Percentiles rank a stretch among this genome's conserved stretches.
phyloP scores from a whole-genome alignment of 1,140 invertebrate genomes.

The Sweltsa coloradensis region DNA sequence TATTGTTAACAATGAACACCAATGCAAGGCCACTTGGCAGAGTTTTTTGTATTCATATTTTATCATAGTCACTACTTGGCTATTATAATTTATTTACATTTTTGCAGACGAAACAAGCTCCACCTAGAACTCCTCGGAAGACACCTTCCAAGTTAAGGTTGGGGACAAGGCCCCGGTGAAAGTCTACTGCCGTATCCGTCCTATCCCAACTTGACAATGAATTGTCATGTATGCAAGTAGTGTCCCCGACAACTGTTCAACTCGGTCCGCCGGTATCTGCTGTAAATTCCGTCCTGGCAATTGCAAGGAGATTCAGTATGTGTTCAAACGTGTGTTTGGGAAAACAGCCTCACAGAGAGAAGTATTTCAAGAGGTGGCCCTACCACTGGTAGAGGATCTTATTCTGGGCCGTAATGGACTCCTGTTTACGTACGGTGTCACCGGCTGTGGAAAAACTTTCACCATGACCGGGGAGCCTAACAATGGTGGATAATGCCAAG shows the following conservation, averaged over 20 bases:
- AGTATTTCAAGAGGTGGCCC: conserved; percentile 72
- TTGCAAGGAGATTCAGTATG: conserved; percentile 59
- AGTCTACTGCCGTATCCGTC: conserved; percentile 73
- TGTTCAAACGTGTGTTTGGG: conserved; percentile 77
- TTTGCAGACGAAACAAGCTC: no score
- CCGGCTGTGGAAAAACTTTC: conserved; percentile 91
- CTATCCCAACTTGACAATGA: conserved; percentile 56
- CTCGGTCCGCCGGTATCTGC: conserved; percentile 52
- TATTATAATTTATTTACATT: no score
- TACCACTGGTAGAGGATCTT: conserved; percentile 73
- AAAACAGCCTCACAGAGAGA: conserved; percentile 63
- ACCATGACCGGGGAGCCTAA: conserved; percentile 77
- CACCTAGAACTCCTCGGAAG: conserved; percentile 8
- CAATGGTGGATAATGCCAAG: conserved; percentile 80
- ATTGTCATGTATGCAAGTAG: conserved; percentile 54
- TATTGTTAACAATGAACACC: no score
- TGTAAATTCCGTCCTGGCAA: conserved; percentile 42
- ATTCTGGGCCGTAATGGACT: conserved; percentile 75
- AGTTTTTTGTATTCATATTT: no score
- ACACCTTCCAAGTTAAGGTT: no score
- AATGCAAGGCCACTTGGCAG: no score
- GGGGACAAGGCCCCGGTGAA: conserved; percentile 52
- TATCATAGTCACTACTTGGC: no score
- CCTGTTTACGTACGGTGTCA: conserved; percentile 92
- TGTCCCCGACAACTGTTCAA: conserved; percentile 53